Conservation (phyloP, 2,797 vertebrate genomes). For the Gadopsis marmoratus region DNA sequence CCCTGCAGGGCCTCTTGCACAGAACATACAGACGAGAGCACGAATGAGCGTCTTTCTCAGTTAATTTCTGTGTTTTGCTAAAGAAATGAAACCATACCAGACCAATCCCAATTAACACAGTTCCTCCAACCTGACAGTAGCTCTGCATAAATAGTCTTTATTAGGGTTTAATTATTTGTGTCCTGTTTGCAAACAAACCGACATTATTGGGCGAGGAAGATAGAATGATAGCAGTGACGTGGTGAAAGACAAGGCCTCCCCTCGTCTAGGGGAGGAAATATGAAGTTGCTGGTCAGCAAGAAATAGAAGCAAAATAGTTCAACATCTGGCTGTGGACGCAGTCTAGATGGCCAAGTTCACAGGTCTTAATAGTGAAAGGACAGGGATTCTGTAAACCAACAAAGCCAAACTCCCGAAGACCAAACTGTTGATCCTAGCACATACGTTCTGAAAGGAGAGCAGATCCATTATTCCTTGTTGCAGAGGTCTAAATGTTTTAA, state of each 20-base stretch:
- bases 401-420: neutral
- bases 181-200: neutral
- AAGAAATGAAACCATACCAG: neutral
- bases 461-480: neutral
- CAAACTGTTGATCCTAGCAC: too few species aligned
- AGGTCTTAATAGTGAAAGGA: neutral
- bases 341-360: neutral
- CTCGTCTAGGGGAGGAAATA: neutral
- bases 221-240: neutral
- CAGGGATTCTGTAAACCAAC: neutral
- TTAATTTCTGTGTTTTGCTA: neutral
- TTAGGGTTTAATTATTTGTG: neutral
- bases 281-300: neutral
- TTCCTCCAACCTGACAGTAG: neutral
- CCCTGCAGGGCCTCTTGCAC: slow-evolving; percentile 37
- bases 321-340: neutral
- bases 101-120: neutral
- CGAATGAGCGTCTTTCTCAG: slow-evolving; percentile 17
- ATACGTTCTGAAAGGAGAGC: neutral
- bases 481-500: neutral
- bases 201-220: neutral
- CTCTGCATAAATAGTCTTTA: neutral
- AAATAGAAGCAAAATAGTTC: too few species aligned
- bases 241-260: too few species aligned
- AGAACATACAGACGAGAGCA: slow-evolving; percentile 13